These are phyloP conservation scores for Amiota communis DNA, from an alignment of 2,888 invertebrate species.

Conservation along the genomic window DNA sequence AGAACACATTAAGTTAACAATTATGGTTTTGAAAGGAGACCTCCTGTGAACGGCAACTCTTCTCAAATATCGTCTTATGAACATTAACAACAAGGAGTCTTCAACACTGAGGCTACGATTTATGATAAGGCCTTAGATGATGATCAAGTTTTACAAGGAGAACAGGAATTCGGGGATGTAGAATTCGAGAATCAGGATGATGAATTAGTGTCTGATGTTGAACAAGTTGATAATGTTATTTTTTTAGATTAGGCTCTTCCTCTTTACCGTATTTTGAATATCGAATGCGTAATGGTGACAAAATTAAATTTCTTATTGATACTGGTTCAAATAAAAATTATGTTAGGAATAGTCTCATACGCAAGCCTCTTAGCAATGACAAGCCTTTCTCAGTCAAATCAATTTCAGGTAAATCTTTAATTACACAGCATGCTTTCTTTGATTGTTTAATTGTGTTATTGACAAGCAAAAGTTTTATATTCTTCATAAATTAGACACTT, in stretches of 20 bases:
- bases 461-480: slow-evolving; percentile 10
- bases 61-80: too few species aligned
- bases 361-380: not conserved
- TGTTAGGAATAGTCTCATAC: slow-evolving; percentile 4
- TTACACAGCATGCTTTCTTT: not conserved
- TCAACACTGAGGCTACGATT: not conserved
- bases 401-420: slow-evolving; percentile 3
- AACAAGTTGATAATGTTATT: too few species aligned
- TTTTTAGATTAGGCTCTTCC: too few species aligned
- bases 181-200: too few species aligned
- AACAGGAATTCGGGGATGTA: not conserved
- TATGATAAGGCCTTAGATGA: not conserved
- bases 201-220: too few species aligned
- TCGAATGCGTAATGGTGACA: too few species aligned
- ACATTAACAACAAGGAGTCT: too few species aligned
- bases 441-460: slow-evolving; percentile 5
- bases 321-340: too few species aligned
- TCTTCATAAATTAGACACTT: not conserved
- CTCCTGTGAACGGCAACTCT: too few species aligned
- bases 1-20: not conserved
- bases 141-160: not conserved
- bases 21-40: too few species aligned
- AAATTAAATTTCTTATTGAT: too few species aligned
- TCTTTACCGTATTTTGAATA: too few species aligned
- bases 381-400: not conserved